A percentile compares a stretch with the other conserved stretches of the same genome.
These are phyloP conservation scores for Penaeus indicus DNA, from an alignment of 1,140 invertebrate genomes.

Conservation along the genomic window DNA sequence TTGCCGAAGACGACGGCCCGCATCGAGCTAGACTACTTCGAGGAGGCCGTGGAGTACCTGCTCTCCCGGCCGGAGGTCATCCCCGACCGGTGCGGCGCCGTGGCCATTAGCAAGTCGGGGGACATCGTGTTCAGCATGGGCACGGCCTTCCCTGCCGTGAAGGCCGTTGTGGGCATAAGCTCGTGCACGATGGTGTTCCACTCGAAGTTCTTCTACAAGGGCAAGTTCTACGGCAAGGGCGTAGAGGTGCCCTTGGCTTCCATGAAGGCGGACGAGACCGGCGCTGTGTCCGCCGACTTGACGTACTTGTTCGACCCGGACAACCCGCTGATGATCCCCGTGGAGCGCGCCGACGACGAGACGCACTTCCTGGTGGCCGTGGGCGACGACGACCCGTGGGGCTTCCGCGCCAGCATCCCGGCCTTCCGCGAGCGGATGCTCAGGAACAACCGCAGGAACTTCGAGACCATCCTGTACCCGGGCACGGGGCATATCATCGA, in stretches of 20 bases:
- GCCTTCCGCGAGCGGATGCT: constrained; percentile 48
- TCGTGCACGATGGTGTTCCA: neutral
- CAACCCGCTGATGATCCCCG: constrained; percentile 37
- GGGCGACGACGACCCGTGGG: constrained; percentile 42
- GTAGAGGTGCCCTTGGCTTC: neutral
- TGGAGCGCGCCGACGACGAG: constrained; percentile 59
- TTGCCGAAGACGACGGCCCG: constrained; percentile 25
- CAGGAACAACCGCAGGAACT: constrained; percentile 46
- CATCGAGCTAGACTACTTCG: constrained; percentile 58
- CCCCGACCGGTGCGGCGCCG: constrained; percentile 56
- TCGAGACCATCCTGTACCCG: constrained; percentile 55
- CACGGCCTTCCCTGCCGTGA: constrained; percentile 41
- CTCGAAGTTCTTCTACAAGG: constrained; percentile 36
- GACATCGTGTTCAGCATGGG: constrained; percentile 46
- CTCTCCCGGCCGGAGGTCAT: constrained; percentile 49
- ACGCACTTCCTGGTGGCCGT: constrained; percentile 57
- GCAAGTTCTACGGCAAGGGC: constrained; percentile 30
- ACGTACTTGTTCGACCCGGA: neutral
- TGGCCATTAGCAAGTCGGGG: constrained; percentile 52
- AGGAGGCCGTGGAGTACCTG: constrained; percentile 61
- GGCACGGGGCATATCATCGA: constrained; percentile 57
- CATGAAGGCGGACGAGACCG: neutral
- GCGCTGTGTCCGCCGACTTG: neutral
- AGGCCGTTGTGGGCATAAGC: constrained; percentile 56
- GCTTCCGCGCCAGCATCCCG: neutral